Evolutionary conservation across 2,888 invertebrate genomes (phyloP).

Genomic region (Lithophane socia): DNA sequence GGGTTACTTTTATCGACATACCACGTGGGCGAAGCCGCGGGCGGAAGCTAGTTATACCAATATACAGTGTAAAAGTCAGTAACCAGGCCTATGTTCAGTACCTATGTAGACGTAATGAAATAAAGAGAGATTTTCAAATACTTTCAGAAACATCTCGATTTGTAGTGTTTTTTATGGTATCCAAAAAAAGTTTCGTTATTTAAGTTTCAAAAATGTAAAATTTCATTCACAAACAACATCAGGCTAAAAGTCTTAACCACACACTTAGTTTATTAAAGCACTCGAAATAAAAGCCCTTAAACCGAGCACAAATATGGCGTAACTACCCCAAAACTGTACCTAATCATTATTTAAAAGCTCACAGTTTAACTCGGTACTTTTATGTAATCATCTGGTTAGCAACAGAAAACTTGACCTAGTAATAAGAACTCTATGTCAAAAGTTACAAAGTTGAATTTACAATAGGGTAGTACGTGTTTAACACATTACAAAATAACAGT

Average conservation of each 20-base stretch:
- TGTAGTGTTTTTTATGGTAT: not conserved
- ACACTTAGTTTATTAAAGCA: slow-evolving; percentile 27
- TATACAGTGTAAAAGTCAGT: no score
- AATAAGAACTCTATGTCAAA: slow-evolving; percentile 11
- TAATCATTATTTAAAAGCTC: slow-evolving; percentile 67
- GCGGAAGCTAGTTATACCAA: no score
- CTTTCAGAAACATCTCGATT: not conserved
- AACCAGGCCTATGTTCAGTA: no score
- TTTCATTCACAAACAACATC: slow-evolving; percentile 2
- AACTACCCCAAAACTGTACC: slow-evolving; percentile 59
- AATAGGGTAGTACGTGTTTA: slow-evolving; percentile 43
- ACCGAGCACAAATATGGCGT: slow-evolving; percentile 53
- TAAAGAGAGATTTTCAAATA: not conserved
- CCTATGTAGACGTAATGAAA: no score
- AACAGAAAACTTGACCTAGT: not conserved
- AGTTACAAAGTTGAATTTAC: slow-evolving; percentile 37
- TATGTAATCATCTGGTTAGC: slow-evolving; percentile 51
- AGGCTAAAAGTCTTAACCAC: slow-evolving; percentile 21
- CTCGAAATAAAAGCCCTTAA: slow-evolving; percentile 48
- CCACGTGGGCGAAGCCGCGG: no score
- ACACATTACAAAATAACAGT: slow-evolving; percentile 64
- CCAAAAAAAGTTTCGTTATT: not conserved
- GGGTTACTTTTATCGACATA: no score
- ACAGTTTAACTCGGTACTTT: slow-evolving; percentile 59
- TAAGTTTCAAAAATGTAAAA: not conserved